Percentiles rank a stretch among this genome's conserved stretches.
Conservation (phyloP, 2,113 vertebrate species). For the Penelope pileata region DNA sequence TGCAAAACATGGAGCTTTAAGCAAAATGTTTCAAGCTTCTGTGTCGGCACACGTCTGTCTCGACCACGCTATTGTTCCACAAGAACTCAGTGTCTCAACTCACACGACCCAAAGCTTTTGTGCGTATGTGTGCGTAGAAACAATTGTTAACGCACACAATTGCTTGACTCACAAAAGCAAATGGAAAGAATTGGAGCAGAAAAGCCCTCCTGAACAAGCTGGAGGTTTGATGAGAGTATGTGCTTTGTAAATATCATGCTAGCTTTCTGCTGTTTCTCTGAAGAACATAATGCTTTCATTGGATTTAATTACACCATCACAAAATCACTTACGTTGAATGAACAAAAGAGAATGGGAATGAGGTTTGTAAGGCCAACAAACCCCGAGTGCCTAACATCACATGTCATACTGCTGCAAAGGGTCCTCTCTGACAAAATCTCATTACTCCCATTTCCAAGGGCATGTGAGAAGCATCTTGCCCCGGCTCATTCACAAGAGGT, state of each 20-base stretch:
- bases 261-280: neutral
- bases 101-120: neutral
- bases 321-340: neutral
- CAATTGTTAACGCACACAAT: neutral
- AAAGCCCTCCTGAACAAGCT: neutral
- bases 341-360: neutral
- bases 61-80: neutral
- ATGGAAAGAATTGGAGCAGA: neutral
- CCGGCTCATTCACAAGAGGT: neutral
- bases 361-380: neutral
- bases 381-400: neutral
- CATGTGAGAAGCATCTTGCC: neutral
- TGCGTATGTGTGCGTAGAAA: neutral
- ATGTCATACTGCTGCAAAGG: neutral
- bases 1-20: neutral
- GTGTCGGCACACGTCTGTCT: neutral
- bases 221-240: neutral
- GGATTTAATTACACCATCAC: neutral
- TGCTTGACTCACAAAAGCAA: neutral
- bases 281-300: neutral
- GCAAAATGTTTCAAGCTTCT: neutral
- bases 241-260: neutral
- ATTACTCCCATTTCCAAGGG: neutral
- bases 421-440: neutral
- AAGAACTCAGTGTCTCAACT: neutral